phyloP scores from a whole-genome alignment of 2,113 vertebrate species.

The Alexandromys fortis region DNA sequence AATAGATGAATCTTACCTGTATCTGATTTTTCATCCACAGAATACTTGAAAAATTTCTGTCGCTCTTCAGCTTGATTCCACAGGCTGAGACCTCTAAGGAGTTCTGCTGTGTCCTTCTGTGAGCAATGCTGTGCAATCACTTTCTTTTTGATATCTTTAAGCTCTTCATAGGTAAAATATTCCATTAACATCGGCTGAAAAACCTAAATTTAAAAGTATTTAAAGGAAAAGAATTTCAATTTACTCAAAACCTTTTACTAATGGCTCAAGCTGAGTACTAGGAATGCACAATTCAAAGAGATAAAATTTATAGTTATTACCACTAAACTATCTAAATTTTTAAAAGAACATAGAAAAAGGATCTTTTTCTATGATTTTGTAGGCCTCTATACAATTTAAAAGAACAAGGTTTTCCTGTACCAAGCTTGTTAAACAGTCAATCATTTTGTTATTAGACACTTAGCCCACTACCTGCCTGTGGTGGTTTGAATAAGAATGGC shows the following conservation, averaged over 20 bases:
- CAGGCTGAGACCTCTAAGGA: constrained; percentile 91
- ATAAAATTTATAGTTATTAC: neutral
- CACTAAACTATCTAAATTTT: constrained; percentile 29
- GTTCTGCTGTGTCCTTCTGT: constrained; percentile 91
- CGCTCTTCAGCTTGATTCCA: constrained; percentile 96
- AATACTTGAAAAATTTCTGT: constrained; percentile 96
- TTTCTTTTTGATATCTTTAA: constrained; percentile 99
- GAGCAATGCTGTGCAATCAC: constrained; percentile 97
- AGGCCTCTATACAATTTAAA: neutral
- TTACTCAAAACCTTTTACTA: neutral
- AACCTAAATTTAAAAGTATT: constrained; percentile 87
- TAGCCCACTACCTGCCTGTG: neutral
- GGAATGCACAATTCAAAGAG: neutral
- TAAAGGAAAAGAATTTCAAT: constrained; percentile 4
- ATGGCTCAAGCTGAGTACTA: neutral
- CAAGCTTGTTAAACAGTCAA: neutral
- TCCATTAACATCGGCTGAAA: constrained; percentile 99
- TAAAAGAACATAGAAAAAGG: neutral
- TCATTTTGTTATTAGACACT: neutral
- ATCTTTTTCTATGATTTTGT: neutral
- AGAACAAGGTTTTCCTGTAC: neutral
- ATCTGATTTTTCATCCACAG: constrained; percentile 94
- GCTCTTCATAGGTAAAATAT: constrained; percentile 98
- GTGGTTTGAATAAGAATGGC: neutral
- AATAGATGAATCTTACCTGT: constrained; percentile 87